These are phyloP conservation scores for Alsophila aescularia DNA, from an alignment of 2,888 invertebrate species.

Conservation along the genomic window DNA sequence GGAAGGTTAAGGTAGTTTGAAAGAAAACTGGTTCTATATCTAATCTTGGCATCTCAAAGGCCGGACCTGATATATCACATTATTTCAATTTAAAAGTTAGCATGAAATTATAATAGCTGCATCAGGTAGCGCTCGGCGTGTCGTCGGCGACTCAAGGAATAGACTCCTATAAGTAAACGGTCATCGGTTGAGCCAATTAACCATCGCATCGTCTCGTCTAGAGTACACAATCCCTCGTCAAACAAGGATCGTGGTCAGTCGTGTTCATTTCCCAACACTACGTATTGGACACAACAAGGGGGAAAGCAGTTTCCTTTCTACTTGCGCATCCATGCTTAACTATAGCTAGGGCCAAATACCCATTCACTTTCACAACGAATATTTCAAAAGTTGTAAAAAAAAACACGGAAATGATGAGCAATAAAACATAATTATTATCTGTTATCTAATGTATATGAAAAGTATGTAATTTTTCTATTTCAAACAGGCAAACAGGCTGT, in stretches of 20 bases:
- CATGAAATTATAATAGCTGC: not conserved
- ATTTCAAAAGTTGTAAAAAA: not conserved
- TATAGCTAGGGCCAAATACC: conserved; percentile 10
- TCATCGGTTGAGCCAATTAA: conserved; percentile 14
- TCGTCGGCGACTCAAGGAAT: not conserved
- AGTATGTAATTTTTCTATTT: too few relatives aligned
- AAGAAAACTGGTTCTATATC: too few relatives aligned
- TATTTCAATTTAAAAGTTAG: too few relatives aligned
- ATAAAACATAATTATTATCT: conserved; percentile 3
- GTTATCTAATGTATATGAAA: not conserved
- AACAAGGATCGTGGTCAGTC: not conserved
- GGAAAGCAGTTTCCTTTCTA: conserved; percentile 15
- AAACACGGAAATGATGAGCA: not conserved
- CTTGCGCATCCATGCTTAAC: conserved; percentile 15
- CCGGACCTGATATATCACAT: too few relatives aligned
- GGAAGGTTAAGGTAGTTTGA: conserved; percentile 25
- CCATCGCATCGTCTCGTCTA: not conserved
- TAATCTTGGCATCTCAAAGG: too few relatives aligned
- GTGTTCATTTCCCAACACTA: conserved; percentile 17
- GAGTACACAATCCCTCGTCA: not conserved
- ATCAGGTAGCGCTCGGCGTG: not conserved
- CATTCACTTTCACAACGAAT: conserved; percentile 8
- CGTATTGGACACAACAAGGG: conserved; percentile 21
- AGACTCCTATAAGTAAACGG: not conserved
- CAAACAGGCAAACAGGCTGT: too few relatives aligned